A percentile compares a stretch with the other conserved stretches of the same genome.
Conservation (phyloP, 2,797 vertebrate genomes). For the Erithacus rubecula region DNA sequence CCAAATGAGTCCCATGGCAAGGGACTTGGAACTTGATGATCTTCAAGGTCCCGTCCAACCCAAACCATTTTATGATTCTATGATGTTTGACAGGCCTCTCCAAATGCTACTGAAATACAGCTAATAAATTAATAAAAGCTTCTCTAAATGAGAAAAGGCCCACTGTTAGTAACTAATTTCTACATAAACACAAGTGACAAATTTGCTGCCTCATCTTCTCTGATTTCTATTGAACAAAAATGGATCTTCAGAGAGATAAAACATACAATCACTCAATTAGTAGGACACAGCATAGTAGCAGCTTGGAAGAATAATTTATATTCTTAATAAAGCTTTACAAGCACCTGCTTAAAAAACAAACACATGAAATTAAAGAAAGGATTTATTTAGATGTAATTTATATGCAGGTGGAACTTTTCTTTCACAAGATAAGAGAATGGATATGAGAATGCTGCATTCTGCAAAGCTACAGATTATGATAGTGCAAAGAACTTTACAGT, state of each 20-base stretch:
- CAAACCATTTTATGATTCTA: not conserved
- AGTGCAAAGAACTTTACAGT: not conserved
- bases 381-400: not conserved
- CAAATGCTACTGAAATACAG: not conserved
- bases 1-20: not conserved
- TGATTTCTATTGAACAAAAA: not conserved
- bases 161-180: not conserved
- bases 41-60: not conserved
- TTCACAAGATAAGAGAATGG: not conserved
- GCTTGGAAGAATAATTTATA: not conserved
- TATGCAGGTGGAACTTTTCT: not conserved
- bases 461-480: not conserved
- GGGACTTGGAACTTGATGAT: not conserved
- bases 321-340: not conserved
- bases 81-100: not conserved
- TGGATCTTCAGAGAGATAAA: not conserved
- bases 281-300: not conserved
- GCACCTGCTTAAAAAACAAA: not conserved
- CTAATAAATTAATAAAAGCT: not conserved
- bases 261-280: rapidly evolving
- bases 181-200: not conserved
- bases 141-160: not conserved
- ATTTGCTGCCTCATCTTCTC: not conserved
- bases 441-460: not conserved
- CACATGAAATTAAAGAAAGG: not conserved